phyloP scores from a whole-genome alignment of 1,140 invertebrate species.

The Babylonia areolata region DNA sequence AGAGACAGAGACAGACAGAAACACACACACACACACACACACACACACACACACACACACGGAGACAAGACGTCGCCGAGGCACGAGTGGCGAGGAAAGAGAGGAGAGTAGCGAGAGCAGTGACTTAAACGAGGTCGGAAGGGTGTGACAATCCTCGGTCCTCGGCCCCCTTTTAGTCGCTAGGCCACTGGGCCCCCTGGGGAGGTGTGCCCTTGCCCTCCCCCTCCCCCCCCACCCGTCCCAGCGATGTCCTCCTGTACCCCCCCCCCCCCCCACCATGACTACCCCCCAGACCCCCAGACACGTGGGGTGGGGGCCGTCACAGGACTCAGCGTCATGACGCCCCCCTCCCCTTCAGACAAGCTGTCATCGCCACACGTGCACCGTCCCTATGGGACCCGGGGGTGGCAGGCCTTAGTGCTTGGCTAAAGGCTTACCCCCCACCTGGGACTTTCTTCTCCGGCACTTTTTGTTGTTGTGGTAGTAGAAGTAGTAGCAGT shows the following conservation, averaged over 20 bases:
- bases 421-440: not conserved
- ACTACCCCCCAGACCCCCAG: too few species aligned
- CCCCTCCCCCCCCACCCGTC: too few species aligned
- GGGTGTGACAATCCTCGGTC: not conserved
- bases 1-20: too few species aligned
- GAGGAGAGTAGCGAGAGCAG: not conserved
- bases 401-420: too few species aligned
- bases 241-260: too few species aligned
- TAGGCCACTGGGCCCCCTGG: not conserved
- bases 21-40: too few species aligned
- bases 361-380: not conserved
- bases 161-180: not conserved
- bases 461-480: not conserved
- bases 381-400: not conserved
- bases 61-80: too few species aligned
- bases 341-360: not conserved
- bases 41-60: too few species aligned
- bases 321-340: not conserved
- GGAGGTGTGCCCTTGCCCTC: too few species aligned
- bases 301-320: not conserved
- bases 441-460: not conserved
- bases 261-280: too few species aligned
- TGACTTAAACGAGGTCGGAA: not conserved
- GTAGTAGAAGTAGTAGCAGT: not conserved
- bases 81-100: too few species aligned